Evolutionary conservation across 1,140 invertebrate species (phyloP).

Genomic region (Aphaenogaster rudis): DNA sequence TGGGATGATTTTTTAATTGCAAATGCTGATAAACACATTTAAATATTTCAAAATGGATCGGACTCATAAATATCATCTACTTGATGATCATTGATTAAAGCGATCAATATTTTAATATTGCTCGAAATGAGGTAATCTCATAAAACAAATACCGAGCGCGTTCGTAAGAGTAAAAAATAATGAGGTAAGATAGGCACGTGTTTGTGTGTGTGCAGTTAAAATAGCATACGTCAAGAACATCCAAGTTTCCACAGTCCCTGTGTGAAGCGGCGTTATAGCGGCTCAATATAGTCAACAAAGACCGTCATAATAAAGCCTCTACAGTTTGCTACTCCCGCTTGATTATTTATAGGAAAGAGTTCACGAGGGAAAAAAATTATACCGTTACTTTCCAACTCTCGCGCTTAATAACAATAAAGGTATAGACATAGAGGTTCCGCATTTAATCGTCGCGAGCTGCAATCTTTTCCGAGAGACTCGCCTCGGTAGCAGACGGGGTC

Average conservation of each 20-base stretch:
- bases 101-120: neutral
- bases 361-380: conserved; percentile 28
- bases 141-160: neutral
- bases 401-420: conserved; percentile 17
- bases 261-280: conserved; percentile 47
- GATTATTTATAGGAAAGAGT: conserved; percentile 61
- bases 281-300: conserved; percentile 61
- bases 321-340: conserved; percentile 31
- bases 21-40: neutral
- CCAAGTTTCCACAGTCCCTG: conserved; percentile 42
- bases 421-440: neutral
- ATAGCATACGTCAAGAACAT: conserved; percentile 60
- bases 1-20: neutral
- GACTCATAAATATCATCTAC: neutral
- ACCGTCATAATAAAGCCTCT: conserved; percentile 42
- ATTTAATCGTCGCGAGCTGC: conserved; percentile 61
- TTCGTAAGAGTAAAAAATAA: conserved; percentile 53
- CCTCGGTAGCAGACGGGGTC: neutral
- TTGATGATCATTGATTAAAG: neutral
- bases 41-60: neutral
- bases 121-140: conserved; percentile 10
- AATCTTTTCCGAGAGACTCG: conserved; percentile 50
- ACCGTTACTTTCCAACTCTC: conserved; percentile 16
- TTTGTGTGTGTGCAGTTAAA: conserved; percentile 29
- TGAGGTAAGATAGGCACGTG: conserved; percentile 9